A percentile compares a stretch with the other conserved stretches of the same genome.
These are phyloP conservation scores for Laupala kohalensis DNA, from an alignment of 1,140 invertebrate genomes.

Conservation along the genomic window DNA sequence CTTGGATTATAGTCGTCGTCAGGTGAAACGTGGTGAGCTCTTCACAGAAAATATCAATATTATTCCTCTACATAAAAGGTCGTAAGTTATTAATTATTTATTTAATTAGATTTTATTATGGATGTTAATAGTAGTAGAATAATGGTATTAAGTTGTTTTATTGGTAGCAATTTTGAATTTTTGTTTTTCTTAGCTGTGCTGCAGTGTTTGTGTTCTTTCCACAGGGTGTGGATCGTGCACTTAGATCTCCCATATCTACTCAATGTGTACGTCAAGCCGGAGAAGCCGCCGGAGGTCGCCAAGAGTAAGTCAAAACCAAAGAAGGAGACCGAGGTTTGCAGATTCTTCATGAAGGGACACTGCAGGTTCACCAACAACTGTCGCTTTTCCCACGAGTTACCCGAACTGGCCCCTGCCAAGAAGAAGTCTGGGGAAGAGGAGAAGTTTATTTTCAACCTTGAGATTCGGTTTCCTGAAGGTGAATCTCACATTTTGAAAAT, in stretches of 20 bases:
- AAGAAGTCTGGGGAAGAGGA: slow-evolving; percentile 11
- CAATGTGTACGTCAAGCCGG: neutral
- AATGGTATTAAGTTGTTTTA: no score
- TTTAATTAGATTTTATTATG: no score
- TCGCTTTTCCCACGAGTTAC: slow-evolving; percentile 50
- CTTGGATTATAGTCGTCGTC: no score
- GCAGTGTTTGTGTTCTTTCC: neutral
- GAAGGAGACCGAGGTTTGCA: slow-evolving; percentile 42
- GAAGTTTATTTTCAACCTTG: slow-evolving; percentile 42
- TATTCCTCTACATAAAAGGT: no score
- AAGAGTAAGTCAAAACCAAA: slow-evolving; percentile 35
- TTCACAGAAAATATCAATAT: no score
- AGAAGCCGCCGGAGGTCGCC: slow-evolving; percentile 17
- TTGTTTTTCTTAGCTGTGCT: no score
- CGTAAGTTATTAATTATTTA: no score
- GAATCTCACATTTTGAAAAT: neutral
- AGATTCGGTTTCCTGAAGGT: slow-evolving; percentile 55
- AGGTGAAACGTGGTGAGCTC: no score
- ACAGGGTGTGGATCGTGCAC: neutral
- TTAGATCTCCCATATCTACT: neutral
- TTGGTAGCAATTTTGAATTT: no score
- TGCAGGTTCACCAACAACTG: slow-evolving; percentile 58
- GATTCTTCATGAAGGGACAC: slow-evolving; percentile 47
- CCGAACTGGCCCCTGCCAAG: slow-evolving; percentile 15
- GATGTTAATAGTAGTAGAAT: no score